Percentiles rank a stretch among this genome's conserved stretches.
These are phyloP conservation scores for Uloborus diversus DNA, from an alignment of 1,140 invertebrate species.

Conservation along the genomic window DNA sequence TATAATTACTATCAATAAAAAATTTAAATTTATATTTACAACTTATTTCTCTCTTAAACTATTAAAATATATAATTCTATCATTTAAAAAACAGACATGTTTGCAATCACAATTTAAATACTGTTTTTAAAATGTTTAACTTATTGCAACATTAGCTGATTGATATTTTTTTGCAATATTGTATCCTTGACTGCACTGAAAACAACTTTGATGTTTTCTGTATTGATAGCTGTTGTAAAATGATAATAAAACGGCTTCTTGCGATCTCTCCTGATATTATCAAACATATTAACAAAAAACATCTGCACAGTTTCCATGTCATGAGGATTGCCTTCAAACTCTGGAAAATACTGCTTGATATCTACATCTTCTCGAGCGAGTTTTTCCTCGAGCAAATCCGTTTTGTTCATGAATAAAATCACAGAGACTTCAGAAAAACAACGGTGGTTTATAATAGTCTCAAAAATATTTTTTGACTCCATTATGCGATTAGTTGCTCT, in stretches of 20 bases:
- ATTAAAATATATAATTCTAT: no score
- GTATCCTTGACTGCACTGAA: slow-evolving; percentile 98
- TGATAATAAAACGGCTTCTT: slow-evolving; percentile 91
- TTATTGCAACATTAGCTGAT: slow-evolving; percentile 90
- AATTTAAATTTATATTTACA: no score
- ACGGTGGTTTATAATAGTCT: slow-evolving; percentile 96
- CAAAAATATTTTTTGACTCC: slow-evolving; percentile 96
- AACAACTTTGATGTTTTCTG: slow-evolving; percentile 96
- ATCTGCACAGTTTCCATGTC: slow-evolving; percentile 86
- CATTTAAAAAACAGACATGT: no score
- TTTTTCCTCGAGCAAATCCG: slow-evolving; percentile 59
- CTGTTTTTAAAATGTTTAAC: no score
- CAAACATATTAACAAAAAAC: slow-evolving; percentile 86
- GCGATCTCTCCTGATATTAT: slow-evolving; percentile 69
- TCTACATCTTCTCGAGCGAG: slow-evolving; percentile 34
- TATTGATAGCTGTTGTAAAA: slow-evolving; percentile 97
- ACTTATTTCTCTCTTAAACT: no score
- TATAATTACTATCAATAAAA: no score
- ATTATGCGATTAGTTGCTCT: slow-evolving; percentile 91
- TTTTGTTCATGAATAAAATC: slow-evolving; percentile 98
- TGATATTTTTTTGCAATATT: slow-evolving; percentile 92
- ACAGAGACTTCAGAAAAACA: slow-evolving; percentile 93
- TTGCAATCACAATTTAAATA: no score
- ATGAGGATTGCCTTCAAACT: slow-evolving; percentile 87
- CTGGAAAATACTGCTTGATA: slow-evolving; percentile 76